Conservation (phyloP, 2,888 invertebrate species). For the Lasioglossum oenotherae region DNA sequence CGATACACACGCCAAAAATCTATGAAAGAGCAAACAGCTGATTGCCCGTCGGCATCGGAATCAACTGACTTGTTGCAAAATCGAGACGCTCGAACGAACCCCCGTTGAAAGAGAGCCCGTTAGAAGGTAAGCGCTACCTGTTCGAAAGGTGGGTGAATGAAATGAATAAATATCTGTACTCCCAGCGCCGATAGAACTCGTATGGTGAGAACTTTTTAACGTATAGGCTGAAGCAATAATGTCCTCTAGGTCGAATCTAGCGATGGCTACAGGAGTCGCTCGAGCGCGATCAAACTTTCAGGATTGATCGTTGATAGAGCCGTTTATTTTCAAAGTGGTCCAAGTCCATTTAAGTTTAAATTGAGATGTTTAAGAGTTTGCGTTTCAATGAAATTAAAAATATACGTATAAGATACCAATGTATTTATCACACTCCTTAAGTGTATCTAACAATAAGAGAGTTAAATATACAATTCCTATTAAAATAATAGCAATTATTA, state of each 20-base stretch:
- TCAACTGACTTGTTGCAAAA: slow-evolving; percentile 30
- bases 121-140: background rate
- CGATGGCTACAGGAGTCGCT: background rate
- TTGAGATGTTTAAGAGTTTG: too few relatives aligned
- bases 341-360: too few relatives aligned
- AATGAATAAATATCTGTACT: background rate
- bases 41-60: background rate
- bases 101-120: background rate
- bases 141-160: background rate
- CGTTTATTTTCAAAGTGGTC: too few relatives aligned
- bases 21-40: slow-evolving; percentile 24
- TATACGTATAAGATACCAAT: too few relatives aligned
- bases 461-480: too few relatives aligned
- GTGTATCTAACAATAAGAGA: too few relatives aligned
- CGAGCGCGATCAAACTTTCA: background rate
- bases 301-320: background rate
- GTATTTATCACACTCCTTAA: too few relatives aligned
- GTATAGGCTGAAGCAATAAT: background rate
- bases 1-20: slow-evolving; percentile 27
- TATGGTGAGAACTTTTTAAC: background rate
- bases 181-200: background rate
- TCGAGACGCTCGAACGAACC: slow-evolving; percentile 3
- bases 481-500: too few relatives aligned
- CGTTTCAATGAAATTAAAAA: too few relatives aligned
- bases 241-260: background rate